A percentile compares a stretch with the other conserved stretches of the same genome.
phyloP scores from a whole-genome alignment of 64 coral and sea anemone species.

The Cladopsammia gracilis region DNA sequence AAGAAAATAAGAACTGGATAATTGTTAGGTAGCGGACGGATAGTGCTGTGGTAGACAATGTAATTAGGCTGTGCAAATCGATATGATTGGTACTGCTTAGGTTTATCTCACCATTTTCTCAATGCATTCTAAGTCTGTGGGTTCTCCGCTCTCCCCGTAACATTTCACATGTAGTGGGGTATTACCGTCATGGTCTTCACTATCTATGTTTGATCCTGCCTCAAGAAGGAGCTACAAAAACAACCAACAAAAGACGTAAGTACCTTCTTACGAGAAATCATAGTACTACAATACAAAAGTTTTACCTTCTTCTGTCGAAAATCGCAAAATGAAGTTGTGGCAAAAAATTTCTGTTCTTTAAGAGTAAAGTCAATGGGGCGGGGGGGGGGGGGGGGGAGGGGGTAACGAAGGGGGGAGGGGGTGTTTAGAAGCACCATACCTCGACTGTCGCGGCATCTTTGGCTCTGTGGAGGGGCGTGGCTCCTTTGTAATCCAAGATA shows the following conservation, averaged over 20 bases:
- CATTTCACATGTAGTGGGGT: conserved; percentile 95
- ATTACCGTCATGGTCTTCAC: conserved; percentile 88
- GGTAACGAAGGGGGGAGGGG: neutral
- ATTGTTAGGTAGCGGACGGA: neutral
- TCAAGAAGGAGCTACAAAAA: conserved; percentile 72
- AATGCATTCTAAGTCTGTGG: conserved; percentile 88
- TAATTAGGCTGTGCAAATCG: too few relatives aligned
- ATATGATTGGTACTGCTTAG: too few relatives aligned
- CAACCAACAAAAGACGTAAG: neutral
- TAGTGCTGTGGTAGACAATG: neutral
- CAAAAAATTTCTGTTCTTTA: neutral
- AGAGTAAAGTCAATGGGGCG: neutral
- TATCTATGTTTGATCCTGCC: conserved; percentile 84
- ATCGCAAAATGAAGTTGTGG: too few relatives aligned
- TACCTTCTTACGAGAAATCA: neutral
- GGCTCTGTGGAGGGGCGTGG: conserved; percentile 90
- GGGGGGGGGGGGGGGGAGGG: neutral
- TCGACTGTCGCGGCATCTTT: conserved; percentile 91
- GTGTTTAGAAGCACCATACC: neutral
- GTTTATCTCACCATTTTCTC: conserved; percentile 81
- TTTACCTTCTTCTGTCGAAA: too few relatives aligned
- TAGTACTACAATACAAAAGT: too few relatives aligned
- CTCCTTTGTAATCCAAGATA: conserved; percentile 95
- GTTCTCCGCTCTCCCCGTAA: conserved; percentile 87
- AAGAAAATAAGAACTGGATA: too few relatives aligned